Conservation (phyloP, 2,113 vertebrate species). For the Puma concolor region DNA sequence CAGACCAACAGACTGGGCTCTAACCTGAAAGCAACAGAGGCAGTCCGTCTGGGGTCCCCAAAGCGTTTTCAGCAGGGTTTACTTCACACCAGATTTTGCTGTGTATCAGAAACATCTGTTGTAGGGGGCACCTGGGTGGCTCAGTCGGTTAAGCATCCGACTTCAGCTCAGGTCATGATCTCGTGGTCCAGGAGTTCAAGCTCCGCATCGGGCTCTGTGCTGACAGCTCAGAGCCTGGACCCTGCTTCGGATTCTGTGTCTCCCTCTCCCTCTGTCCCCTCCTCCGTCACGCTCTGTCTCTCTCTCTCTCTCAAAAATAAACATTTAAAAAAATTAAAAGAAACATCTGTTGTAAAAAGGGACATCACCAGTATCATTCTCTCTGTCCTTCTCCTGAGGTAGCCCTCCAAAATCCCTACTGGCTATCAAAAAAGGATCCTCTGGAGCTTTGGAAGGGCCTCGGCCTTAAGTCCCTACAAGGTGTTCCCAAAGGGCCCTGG, state of each 20-base stretch:
- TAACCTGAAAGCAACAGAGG: not conserved
- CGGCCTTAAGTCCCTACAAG: not conserved
- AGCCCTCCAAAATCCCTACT: not conserved
- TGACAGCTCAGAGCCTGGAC: no score
- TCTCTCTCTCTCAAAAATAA: no score
- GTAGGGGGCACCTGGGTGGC: no score
- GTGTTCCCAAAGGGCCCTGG: not conserved
- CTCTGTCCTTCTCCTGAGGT: not conserved
- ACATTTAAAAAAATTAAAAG: no score
- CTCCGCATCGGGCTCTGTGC: no score
- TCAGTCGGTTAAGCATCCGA: no score
- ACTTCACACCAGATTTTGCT: not conserved
- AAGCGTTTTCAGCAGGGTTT: not conserved
- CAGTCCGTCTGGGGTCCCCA: not conserved
- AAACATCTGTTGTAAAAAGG: not conserved
- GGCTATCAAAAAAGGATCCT: not conserved
- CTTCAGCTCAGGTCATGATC: no score
- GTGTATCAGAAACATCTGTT: not conserved
- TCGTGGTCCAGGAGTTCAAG: no score
- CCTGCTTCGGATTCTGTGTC: no score
- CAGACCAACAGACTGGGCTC: slow-evolving; percentile 9
- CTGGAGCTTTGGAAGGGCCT: not conserved
- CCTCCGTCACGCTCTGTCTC: no score
- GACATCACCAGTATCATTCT: not conserved
- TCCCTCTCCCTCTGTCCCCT: no score